Conservation (phyloP, 2,113 vertebrate genomes). For the Sphyrna mokarran region DNA sequence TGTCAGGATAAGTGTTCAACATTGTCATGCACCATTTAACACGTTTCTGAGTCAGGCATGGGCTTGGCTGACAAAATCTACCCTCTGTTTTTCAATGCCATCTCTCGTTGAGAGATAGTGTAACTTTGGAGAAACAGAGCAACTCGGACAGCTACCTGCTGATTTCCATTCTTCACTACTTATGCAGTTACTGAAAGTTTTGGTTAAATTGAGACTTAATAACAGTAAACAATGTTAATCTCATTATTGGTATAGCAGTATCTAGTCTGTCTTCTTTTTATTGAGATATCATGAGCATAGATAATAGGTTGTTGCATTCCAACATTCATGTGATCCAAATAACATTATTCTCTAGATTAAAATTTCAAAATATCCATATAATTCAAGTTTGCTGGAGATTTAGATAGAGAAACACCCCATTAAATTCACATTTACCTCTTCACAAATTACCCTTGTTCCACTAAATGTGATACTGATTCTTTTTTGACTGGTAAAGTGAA, state of each 20-base stretch:
- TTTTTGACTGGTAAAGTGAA: background rate
- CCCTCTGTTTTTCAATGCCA: no score
- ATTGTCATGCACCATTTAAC: no score
- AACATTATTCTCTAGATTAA: background rate
- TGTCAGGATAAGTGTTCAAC: no score
- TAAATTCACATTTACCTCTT: slow-evolving; percentile 4
- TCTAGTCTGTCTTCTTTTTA: background rate
- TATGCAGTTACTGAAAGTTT: no score
- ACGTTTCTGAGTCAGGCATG: no score
- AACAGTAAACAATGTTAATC: no score
- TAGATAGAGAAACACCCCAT: background rate
- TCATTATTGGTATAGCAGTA: background rate
- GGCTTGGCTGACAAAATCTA: no score
- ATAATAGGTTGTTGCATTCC: background rate
- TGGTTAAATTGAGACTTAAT: no score
- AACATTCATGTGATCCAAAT: background rate
- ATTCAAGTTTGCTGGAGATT: background rate
- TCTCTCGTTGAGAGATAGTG: no score
- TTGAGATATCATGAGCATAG: background rate
- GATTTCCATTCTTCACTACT: no score
- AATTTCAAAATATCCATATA: background rate
- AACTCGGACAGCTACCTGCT: no score
- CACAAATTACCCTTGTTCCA: slow-evolving; percentile 16
- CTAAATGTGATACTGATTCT: background rate
- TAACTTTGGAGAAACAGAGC: no score